Base-by-base conservation (phyloP, 2,113 vertebrate genomes). In the Triplophysa rosa region DNA sequence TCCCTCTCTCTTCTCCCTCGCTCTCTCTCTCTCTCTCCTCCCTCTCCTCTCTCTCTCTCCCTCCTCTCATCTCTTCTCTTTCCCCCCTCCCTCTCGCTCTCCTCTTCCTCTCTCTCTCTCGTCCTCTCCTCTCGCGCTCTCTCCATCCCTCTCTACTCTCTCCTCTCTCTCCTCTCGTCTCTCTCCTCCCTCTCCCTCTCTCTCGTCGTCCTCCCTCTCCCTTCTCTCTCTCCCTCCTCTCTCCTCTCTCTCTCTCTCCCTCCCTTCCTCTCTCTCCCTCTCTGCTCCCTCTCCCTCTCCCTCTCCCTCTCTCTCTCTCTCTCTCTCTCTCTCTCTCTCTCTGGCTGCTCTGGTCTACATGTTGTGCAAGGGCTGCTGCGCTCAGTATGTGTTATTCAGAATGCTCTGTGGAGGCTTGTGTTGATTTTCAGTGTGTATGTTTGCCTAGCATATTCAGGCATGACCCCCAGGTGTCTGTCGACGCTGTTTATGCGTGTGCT, bases 311-410 rank as follows among this genome's bases (percentile, higher is more conserved):
- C 40, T 59, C 33, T 69, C 66, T 67, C 33, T 67, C 23, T 52
- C 58, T 68, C 23, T 56, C 47, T 56, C 21, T 45, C 17, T 74
- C 54, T 71, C 33, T 63, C 37, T 49, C 45, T n/a, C 37, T 62
- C 24, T 90, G 87, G 86, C 90, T 91, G 86, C 86, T 87, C 77
- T 82, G 80, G n/a, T n/a, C n/a, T 87, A 89, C 91, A 70, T 88
- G 87, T 89, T 74, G 87, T 89, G 90, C 90, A 89, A 85, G 33
- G 82, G 88, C 93, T 92, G 91, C 71, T 71, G 54, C 7, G 66
- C 76, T 82, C 68, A 47, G 58, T 81, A 64, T 79, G 85, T 89
- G 88, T 88, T 85, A 79, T 82, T 62, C 19, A 71, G 84, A 88
- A 89, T 89, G 88, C 86, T 82, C 40, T 69, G 77, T 86, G 80